A percentile compares a stretch with the other conserved stretches of the same genome.
These are phyloP conservation scores for Drosophila subquinaria DNA, from an alignment of 2,888 invertebrate genomes.

Conservation along the genomic window DNA sequence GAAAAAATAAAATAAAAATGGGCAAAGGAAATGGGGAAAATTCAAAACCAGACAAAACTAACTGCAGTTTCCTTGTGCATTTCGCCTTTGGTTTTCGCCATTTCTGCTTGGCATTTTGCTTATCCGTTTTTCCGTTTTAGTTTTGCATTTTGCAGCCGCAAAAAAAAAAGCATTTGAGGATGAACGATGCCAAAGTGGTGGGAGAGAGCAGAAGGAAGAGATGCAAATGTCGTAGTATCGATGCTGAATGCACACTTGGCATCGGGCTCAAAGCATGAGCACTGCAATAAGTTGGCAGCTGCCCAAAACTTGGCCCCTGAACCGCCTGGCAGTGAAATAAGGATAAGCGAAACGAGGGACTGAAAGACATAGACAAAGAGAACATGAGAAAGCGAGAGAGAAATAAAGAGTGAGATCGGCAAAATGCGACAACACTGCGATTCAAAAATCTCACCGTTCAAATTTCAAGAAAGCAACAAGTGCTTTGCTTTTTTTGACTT, in stretches of 20 bases:
- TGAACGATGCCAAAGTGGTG: not conserved
- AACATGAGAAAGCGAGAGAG: too few species aligned
- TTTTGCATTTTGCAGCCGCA: conserved; percentile 40
- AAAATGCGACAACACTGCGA: not conserved
- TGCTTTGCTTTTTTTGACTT: not conserved
- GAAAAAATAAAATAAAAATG: conserved; percentile 4
- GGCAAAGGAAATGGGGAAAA: not conserved
- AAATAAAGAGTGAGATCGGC: not conserved
- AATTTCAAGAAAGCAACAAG: conserved; percentile 11
- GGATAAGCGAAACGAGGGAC: not conserved
- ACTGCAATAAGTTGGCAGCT: conserved; percentile 22
- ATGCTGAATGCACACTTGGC: conserved; percentile 7
- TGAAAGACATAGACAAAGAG: not conserved
- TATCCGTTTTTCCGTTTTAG: conserved; percentile 42
- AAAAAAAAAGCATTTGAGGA: not conserved
- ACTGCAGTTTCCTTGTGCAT: conserved; percentile 56
- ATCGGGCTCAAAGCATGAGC: conserved; percentile 1
- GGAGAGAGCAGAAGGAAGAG: not conserved
- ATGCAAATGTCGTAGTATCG: conserved; percentile 21
- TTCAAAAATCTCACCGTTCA: not conserved
- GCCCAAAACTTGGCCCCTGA: conserved; percentile 10
- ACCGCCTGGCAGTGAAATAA: not conserved
- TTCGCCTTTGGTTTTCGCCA: conserved; percentile 29
- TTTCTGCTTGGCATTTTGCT: conserved; percentile 33
- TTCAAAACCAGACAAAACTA: conserved; percentile 50